Base-by-base conservation (phyloP, 2,888 invertebrate genomes). In the Halictus quadricinctus region DNA sequence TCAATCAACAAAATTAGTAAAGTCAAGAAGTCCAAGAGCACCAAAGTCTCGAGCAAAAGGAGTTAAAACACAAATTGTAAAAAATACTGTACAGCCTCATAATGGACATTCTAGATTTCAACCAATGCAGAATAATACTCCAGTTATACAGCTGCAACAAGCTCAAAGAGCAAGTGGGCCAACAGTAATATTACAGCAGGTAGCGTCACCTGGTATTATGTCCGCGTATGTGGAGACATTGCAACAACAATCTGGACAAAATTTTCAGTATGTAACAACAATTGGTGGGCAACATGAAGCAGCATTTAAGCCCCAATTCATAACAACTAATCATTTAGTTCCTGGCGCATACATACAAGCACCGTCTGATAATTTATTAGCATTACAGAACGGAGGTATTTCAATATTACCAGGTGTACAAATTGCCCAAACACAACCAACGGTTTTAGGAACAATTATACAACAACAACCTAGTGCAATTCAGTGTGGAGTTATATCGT, bases 241-340 rank as follows among this genome's bases (percentile, higher is more conserved):
- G 88, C 97, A 97, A 76, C 97, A 97, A 91, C 96, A 96, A 88
- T 96, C 96, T 80, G 96, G 96, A 82, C 97, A 97, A 93, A 97
- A 97, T 92, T 95, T 97, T 94, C 97, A 97, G 91, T 97, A 97
- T 91, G 96, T 97, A 72, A 96, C 97, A 15, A 96, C 97, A 0
- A 96, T 97, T 84, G 95, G 96, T 0, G 96, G 96, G 10, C 96
- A 96, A 93, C 93, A 93, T 5, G 94, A 94, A 29, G 64, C 91
- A 0, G 87, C 91, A 7, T 93, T 92, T 80, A 94, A 94, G 46
- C 94, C 95, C 1, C 94, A 94, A 76, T 94, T 92, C 46, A 93
- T 94, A 50, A 86, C 94, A 1, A 91, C 94, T 0, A 94, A 94
- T 88, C 92, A 92, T 10, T 83, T 94, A 15, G 92, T 94, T 21